A percentile compares a stretch with the other conserved stretches of the same genome.
Evolutionary conservation across 2,113 vertebrate genomes (phyloP).

Genomic region (Xerus inauris): DNA sequence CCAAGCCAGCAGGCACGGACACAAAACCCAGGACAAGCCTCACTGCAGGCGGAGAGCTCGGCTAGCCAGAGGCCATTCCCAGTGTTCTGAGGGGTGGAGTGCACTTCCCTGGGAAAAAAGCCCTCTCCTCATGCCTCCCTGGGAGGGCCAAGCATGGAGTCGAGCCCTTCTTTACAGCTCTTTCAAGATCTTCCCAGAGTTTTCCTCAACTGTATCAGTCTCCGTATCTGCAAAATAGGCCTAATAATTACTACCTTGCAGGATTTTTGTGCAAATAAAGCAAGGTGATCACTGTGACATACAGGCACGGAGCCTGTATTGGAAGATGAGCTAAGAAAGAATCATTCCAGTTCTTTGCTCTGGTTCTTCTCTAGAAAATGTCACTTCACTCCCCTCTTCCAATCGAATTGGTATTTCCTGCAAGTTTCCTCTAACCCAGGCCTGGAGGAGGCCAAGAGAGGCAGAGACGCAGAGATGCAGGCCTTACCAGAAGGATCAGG

Average conservation of each 20-base stretch:
- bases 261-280: not conserved
- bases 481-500: not conserved
- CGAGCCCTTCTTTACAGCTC: not conserved
- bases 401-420: no score
- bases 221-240: not conserved
- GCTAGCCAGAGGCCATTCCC: not conserved
- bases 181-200: not conserved
- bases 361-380: not conserved
- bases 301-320: fast-evolving
- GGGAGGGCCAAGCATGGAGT: not conserved
- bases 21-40: not conserved
- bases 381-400: not conserved
- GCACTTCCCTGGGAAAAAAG: no score
- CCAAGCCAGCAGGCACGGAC: not conserved
- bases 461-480: fast-evolving
- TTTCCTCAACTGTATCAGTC: not conserved
- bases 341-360: not conserved
- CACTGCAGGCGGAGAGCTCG: no score
- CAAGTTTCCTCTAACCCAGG: not conserved
- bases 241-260: not conserved
- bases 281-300: fast-evolving
- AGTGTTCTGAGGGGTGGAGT: fast-evolving
- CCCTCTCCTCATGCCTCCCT: not conserved
- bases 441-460: not conserved
- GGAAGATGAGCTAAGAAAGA: not conserved